A percentile compares a stretch with the other conserved stretches of the same genome.
Conservation (phyloP, 2,888 invertebrate species). For the Allygus modestus region DNA sequence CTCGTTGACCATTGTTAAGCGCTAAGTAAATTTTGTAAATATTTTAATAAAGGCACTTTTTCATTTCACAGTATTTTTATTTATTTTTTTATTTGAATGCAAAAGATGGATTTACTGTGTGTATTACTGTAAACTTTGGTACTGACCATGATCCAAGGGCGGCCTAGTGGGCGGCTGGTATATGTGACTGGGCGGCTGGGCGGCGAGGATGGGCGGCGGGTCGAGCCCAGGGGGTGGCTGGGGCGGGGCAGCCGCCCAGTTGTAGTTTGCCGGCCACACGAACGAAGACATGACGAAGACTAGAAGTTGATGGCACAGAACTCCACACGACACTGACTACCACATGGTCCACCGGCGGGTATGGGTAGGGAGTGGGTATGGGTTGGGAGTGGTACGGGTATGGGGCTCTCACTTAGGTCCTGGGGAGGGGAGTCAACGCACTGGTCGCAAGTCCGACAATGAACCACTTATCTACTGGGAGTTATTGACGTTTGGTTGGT, state of each 20-base stretch:
- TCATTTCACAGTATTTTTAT: too few species aligned
- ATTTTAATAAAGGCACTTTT: too few species aligned
- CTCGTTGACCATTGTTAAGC: too few species aligned
- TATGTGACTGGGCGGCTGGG: background rate
- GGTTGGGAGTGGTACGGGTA: background rate
- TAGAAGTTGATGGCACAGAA: conserved; percentile 9
- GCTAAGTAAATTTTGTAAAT: too few species aligned
- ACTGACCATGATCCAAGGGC: conserved; percentile 10
- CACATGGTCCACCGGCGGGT: background rate
- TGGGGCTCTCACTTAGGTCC: too few species aligned
- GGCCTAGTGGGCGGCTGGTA: background rate
- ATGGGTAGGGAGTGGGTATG: background rate
- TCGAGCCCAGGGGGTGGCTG: background rate
- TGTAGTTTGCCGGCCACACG: conserved; percentile 70
- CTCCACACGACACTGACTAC: background rate
- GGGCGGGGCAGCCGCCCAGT: conserved; percentile 68
- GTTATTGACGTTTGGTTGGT: too few species aligned
- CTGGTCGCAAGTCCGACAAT: too few species aligned
- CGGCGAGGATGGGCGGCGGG: background rate
- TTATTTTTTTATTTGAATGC: too few species aligned
- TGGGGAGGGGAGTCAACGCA: background rate
- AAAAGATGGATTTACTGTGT: too few species aligned
- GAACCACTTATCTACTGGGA: too few species aligned
- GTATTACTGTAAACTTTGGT: too few species aligned
- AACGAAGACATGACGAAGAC: conserved; percentile 55